phyloP scores from a whole-genome alignment of 2,888 invertebrate genomes.

The Autographa pulchrina region DNA sequence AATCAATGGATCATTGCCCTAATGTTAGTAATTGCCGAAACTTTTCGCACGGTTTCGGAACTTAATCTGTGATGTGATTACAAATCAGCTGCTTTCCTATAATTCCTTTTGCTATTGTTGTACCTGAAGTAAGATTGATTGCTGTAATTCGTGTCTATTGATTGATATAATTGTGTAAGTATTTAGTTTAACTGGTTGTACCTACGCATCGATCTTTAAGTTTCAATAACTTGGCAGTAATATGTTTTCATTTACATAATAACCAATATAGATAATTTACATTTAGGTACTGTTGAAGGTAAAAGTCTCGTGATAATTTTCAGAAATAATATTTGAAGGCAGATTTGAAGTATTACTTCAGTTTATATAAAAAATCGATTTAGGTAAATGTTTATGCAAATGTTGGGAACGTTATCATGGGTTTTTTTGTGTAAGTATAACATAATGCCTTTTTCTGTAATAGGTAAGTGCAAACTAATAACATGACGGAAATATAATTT shows the following conservation, averaged over 20 bases:
- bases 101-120: neutral
- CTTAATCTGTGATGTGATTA: neutral
- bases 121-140: neutral
- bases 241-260: too few species aligned
- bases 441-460: too few species aligned
- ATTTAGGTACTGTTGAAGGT: too few species aligned
- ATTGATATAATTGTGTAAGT: neutral
- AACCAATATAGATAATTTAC: too few species aligned
- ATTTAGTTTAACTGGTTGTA: neutral
- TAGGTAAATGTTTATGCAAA: too few species aligned
- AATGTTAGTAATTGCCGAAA: neutral
- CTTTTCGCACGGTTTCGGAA: slow-evolving; percentile 1
- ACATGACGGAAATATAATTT: neutral
- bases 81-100: neutral
- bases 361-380: too few species aligned
- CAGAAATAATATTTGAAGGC: too few species aligned
- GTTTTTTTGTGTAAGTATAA: too few species aligned
- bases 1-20: slow-evolving; percentile 1
- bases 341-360: too few species aligned
- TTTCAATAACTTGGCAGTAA: neutral
- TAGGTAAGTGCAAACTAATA: neutral
- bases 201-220: neutral
- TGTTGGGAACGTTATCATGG: too few species aligned
- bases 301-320: too few species aligned
- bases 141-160: neutral